Evolutionary conservation across 2,888 invertebrate species (phyloP).

Genomic region (Platycheirus albimanus): DNA sequence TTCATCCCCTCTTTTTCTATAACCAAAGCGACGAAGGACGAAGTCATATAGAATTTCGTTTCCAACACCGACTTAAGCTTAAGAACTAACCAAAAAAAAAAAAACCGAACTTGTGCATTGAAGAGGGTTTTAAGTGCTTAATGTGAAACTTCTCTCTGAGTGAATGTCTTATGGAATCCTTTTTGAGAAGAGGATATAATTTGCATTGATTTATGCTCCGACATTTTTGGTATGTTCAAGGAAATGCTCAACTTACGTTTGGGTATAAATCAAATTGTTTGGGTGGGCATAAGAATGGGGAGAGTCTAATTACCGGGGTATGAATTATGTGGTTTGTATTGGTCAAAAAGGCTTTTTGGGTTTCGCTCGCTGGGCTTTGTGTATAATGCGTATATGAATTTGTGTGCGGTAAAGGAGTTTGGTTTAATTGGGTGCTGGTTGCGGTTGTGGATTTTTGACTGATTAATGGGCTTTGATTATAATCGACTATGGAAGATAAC

Average conservation of each 20-base stretch:
- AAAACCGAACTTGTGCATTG: neutral
- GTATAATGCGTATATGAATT: neutral
- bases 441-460: slow-evolving; percentile 62
- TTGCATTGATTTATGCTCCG: slow-evolving; percentile 73
- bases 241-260: slow-evolving; percentile 68
- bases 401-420: slow-evolving; percentile 22
- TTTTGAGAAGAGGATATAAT: slow-evolving; percentile 67
- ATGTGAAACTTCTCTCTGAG: slow-evolving; percentile 54
- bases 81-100: neutral
- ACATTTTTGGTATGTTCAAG: slow-evolving; percentile 62
- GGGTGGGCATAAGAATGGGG: slow-evolving; percentile 47
- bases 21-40: too few species aligned
- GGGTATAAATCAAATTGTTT: slow-evolving; percentile 64
- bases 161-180: slow-evolving; percentile 62
- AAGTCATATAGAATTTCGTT: slow-evolving; percentile 59
- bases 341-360: slow-evolving; percentile 39
- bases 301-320: slow-evolving; percentile 62
- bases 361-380: neutral
- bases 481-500: slow-evolving; percentile 37
- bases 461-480: slow-evolving; percentile 70
- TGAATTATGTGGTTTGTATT: slow-evolving; percentile 55
- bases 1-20: neutral
- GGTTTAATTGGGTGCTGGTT: slow-evolving; percentile 54
- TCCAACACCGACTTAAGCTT: slow-evolving; percentile 6
- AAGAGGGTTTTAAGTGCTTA: slow-evolving; percentile 36